Evolutionary conservation across 2,797 vertebrate species (phyloP).

Genomic region (Premnoplex brunnescens): DNA sequence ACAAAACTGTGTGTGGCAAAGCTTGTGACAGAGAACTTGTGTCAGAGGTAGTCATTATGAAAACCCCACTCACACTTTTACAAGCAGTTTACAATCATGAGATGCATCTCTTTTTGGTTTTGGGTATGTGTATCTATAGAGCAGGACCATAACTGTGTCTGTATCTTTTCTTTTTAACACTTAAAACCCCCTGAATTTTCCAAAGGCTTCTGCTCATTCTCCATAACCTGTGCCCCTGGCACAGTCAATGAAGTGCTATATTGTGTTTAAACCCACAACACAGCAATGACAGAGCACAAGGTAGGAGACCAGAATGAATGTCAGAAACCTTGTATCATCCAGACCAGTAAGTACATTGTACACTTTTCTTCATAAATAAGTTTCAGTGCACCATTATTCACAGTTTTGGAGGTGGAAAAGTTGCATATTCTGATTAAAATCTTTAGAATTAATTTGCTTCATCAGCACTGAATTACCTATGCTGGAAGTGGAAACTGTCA

Average conservation of each 20-base stretch:
- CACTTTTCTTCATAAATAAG: background rate
- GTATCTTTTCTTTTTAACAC: background rate
- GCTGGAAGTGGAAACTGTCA: background rate
- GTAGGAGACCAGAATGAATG: background rate
- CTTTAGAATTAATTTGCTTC: background rate
- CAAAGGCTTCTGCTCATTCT: background rate
- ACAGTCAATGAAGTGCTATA: background rate
- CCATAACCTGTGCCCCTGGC: background rate
- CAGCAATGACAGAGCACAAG: background rate
- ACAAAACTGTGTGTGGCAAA: background rate
- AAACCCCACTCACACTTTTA: background rate
- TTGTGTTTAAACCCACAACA: background rate
- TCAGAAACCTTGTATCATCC: background rate
- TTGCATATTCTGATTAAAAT: slow-evolving; percentile 10
- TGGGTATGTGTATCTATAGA: background rate
- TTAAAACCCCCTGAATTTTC: background rate
- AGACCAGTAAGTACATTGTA: background rate
- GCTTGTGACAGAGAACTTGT: background rate
- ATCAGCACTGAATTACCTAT: background rate
- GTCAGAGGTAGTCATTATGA: background rate
- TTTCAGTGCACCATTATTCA: background rate
- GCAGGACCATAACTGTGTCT: background rate
- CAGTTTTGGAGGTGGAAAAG: background rate
- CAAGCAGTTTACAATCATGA: background rate
- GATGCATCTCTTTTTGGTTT: background rate